phyloP scores from a whole-genome alignment of 2,113 vertebrate genomes.

The Nycticebus coucang region DNA sequence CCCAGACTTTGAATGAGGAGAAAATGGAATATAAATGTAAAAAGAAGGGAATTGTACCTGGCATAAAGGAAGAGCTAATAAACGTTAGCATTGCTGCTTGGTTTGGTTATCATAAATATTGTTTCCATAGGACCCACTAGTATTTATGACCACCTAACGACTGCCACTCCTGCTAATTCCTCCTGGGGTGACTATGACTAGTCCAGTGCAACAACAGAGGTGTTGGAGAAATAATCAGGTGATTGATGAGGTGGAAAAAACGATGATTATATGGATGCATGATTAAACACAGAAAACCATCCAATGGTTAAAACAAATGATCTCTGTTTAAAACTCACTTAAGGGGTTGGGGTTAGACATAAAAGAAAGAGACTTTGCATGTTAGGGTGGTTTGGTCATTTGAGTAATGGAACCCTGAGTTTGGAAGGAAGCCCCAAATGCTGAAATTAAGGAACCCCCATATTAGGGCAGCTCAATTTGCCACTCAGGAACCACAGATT shows the following conservation, averaged over 20 bases:
- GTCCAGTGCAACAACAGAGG: not conserved
- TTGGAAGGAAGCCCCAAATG: not conserved
- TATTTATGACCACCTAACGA: not conserved
- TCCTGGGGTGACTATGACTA: not conserved
- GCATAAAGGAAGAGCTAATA: not conserved
- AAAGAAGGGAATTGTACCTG: not conserved
- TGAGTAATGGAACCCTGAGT: not conserved
- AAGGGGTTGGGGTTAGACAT: not conserved
- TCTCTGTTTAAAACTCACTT: not conserved
- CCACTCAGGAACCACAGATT: not conserved
- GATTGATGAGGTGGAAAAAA: not conserved
- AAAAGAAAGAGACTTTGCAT: conserved; percentile 21
- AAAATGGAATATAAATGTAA: not conserved
- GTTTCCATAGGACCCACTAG: not conserved
- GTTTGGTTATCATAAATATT: not conserved
- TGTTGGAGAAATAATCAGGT: not conserved
- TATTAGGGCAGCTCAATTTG: not conserved
- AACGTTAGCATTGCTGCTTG: rapidly evolving
- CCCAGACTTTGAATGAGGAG: not conserved
- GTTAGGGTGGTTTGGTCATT: not conserved
- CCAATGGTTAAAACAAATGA: not conserved
- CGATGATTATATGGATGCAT: not conserved
- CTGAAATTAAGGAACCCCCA: not conserved
- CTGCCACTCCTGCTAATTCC: not conserved
- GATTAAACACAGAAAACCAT: conserved; percentile 26